Base-by-base conservation (phyloP, 2,888 invertebrate genomes). In the Diarsia rubi region DNA sequence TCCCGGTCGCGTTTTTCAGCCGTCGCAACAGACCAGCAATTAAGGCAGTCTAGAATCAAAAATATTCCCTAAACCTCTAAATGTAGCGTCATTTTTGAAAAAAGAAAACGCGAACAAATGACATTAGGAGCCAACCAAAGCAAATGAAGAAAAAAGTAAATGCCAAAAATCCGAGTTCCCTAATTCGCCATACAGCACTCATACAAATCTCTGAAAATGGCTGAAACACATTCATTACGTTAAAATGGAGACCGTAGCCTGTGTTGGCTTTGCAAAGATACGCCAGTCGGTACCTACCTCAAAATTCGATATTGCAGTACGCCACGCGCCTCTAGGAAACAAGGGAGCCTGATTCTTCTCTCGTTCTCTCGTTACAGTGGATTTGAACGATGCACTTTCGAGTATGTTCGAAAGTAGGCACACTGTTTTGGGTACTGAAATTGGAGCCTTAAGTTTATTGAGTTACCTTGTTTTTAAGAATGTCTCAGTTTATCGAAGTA, bases 161-260 rank as follows among this genome's bases (percentile, higher is more conserved):
- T 37, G 37, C 60, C 52, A 69, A 42, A 57, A 65, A 66, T 21
- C 31, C 24, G 31, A 69, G 21, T 57, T 3, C 49, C 64, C 47
- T 69, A 77, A 75, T 73, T 70, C 59, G 11, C 45, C 44, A 76
- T 54, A 62, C 14, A 64, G 45, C 71, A 69, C 52, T 76, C 82
- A 73, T 67, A 65, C 64, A 67, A 79, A 81, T 77, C 86, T 75
- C 79, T 31, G 31, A 81, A 78, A 81, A 78, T 27, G 64, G 80
- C 74, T 76, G 63, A 79, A 86, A 71, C 63, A 67, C 72, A 64
- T 66, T 27, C 66, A 87, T 87, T 88, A 88, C 71, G 73, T 86
- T 84, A 82, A 87, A 86, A 86, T 80, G 76, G 80, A 73, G 79
- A 82, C 78, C 75, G 37, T 37, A 68, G 64, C 60, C 68, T 75